Evolutionary conservation across 2,797 vertebrate genomes (phyloP), one percentile per base, ranked within the genome.

Genomic region (Stomatorhinus walkeri): DNA sequence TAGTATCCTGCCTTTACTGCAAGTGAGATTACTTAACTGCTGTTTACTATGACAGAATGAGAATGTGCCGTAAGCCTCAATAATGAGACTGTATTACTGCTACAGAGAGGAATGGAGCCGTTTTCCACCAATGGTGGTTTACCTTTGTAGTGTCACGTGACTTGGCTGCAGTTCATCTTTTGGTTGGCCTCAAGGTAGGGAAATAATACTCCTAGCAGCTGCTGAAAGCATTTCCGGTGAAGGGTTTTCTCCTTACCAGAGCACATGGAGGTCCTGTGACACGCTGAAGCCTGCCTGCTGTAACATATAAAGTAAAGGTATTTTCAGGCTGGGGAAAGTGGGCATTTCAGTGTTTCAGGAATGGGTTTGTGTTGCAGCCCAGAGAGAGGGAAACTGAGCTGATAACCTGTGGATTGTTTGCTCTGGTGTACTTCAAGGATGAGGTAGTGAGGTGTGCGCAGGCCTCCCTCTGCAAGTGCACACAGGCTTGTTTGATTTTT

Each of bases 161-260:
- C 93, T 91, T 93, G 91, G 94, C 94, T 93, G 92, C 93, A 92
- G 91, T 93, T 92, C 93, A 92, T 94, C 92, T 94, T 94, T 92
- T 93, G 92, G 91, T 94, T 94, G 93, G 93, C 93, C 92, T 94
- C 91, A 92, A 93, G 92, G 93, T 94, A 93, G 94, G 91, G 92
- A 94, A 85, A 92, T 95, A 93, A 94, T 94, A 91, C 94, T 94
- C 92, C 92, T 92, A 94, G 93, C 94, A 95, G 94, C 94, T 95
- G 94, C 92, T 24, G 91, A 92, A 94, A 94, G 93, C 93, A 94
- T 95, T 95, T 95, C 94, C 93, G 93, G 92, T 88, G 43, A 68
- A 92, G 92, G 90, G 89, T 93, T 94, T 93, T 92, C 91, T 93
- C 90, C 89, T 91, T 90, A 89, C 89, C 89, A 79, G 90, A 92